Conservation (phyloP, 2,888 invertebrate species). For the Pristionchus japonicus region DNA sequence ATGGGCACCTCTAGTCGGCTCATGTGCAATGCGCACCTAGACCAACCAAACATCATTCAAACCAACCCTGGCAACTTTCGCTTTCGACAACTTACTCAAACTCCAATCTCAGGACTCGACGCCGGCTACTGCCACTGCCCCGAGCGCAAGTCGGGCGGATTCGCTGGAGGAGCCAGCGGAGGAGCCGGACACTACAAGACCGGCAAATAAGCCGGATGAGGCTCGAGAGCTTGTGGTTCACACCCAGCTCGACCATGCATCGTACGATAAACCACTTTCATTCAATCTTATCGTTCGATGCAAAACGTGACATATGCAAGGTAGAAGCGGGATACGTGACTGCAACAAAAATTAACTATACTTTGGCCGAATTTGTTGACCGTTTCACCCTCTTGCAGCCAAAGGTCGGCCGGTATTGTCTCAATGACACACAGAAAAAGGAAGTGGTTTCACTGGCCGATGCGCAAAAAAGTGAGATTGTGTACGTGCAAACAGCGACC, state of each 20-base stretch:
- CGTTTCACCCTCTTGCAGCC: neutral
- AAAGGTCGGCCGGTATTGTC: too few species aligned
- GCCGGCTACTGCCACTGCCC: slow-evolving; percentile 72
- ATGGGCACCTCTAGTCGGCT: too few species aligned
- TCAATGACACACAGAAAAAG: neutral
- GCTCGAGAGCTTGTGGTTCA: neutral
- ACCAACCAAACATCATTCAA: too few species aligned
- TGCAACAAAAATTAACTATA: too few species aligned
- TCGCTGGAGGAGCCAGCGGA: slow-evolving; percentile 9
- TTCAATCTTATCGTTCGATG: neutral
- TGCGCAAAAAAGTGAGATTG: neutral
- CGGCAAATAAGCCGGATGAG: neutral
- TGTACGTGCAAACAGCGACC: neutral
- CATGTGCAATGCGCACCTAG: too few species aligned
- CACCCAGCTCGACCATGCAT: neutral
- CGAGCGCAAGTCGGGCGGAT: slow-evolving; percentile 36
- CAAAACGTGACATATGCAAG: too few species aligned
- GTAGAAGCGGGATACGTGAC: too few species aligned
- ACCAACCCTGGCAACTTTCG: too few species aligned
- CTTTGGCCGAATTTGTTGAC: neutral
- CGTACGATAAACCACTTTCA: neutral
- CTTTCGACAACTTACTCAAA: too few species aligned
- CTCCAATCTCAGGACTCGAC: slow-evolving; percentile 57
- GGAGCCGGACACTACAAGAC: neutral
- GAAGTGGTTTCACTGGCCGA: neutral